Base-by-base conservation (phyloP, 2,113 vertebrate genomes). In the Oreochromis niloticus region DNA sequence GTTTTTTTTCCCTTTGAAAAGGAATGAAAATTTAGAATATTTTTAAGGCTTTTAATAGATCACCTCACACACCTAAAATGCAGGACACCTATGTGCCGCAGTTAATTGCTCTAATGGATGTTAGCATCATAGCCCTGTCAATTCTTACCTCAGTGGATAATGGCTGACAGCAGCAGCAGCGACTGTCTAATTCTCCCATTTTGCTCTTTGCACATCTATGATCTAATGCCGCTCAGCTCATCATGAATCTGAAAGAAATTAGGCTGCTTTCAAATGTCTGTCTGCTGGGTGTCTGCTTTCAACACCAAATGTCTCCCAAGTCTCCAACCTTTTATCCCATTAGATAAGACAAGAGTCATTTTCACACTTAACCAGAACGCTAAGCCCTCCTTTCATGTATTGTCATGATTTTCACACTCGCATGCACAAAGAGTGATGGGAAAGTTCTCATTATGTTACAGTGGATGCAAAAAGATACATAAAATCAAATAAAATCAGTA, bases 41-140 rank as follows among this genome's bases (percentile, higher is more conserved):
- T 88, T 86, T 7, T 39, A 19, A 75, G 81, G 59, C 83, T 91
- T 91, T 92, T 84, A 87, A 89, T 87, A 66, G 88, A 92, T 87
- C 71, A 66, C 88, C 80, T 87, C 39, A 3, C n/a, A 48, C 55
- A 79, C 63, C 71, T 85, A 79, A 88, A 91, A 87, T 36, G 71
- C 17, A 24, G 82, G 87, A 78, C 78, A 86, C 83, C 92, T 89
- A 87, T 87, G 75, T 55, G 78, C 83, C 1, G 30, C 71, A 5
- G 87, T 87, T 93, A 95, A 94, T 92, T 93, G 93, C 85, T 55
- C 81, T 93, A 92, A 93, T 93, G 93, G 93, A 88, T 89, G 85
- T 90, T 78, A 83, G 85, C 52, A 73, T 82, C 80, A n/a, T 41
- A 55, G 43, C 52, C 10, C 68, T 80, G 89, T 91, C 89, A 75